phyloP scores from a whole-genome alignment of 2,113 vertebrate species.

The Willisornis vidua region DNA sequence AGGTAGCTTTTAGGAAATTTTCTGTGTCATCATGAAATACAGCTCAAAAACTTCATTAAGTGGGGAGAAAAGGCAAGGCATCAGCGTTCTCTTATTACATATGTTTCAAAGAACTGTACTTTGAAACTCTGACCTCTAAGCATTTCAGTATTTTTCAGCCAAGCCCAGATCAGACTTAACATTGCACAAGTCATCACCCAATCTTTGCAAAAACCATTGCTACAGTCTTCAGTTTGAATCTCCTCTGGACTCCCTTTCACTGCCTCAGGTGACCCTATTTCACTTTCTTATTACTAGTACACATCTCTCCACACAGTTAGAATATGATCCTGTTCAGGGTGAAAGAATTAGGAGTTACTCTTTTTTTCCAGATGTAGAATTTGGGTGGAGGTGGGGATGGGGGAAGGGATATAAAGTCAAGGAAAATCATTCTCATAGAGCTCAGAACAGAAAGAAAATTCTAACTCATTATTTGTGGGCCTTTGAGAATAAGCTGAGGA shows the following conservation, averaged over 20 bases:
- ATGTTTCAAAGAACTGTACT: constrained; percentile 46
- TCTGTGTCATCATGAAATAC: neutral
- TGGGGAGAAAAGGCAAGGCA: neutral
- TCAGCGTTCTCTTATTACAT: neutral
- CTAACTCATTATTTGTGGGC: neutral
- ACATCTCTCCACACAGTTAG: neutral
- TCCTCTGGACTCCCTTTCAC: constrained; percentile 26
- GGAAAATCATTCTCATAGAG: neutral
- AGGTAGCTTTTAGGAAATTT: constrained; percentile 1
- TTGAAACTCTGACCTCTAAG: constrained; percentile 65
- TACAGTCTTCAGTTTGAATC: neutral
- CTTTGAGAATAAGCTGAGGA: constrained; percentile 54
- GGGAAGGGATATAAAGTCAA: neutral
- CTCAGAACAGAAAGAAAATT: neutral
- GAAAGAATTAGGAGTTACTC: neutral
- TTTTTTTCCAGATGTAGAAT: constrained; percentile 20
- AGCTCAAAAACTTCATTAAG: constrained; percentile 5
- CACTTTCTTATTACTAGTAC: constrained; percentile 5
- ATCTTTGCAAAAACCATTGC: constrained; percentile 40
- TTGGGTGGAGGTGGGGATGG: too few species aligned
- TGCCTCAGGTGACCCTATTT: constrained; percentile 40
- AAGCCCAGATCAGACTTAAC: constrained; percentile 17
- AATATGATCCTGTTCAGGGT: neutral
- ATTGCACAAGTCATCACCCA: constrained; percentile 30
- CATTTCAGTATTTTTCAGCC: constrained; percentile 62